Evolutionary conservation across 2,113 vertebrate genomes (phyloP).

Genomic region (Capricornis sumatraensis): DNA sequence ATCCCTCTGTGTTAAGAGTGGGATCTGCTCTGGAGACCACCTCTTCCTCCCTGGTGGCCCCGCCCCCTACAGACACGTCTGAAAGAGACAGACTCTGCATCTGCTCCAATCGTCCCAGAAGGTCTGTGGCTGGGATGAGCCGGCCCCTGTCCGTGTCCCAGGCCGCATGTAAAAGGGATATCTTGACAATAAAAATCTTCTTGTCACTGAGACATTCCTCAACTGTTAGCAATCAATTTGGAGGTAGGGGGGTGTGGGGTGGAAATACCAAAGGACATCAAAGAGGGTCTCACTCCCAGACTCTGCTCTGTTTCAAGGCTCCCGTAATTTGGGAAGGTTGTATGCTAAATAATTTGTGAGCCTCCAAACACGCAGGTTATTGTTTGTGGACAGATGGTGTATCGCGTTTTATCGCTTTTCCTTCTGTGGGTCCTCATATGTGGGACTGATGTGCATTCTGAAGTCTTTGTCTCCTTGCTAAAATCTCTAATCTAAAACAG

Average conservation of each 20-base stretch:
- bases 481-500: slow-evolving; percentile 87
- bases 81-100: neutral
- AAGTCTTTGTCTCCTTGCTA: slow-evolving; percentile 86
- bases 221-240: slow-evolving; percentile 77
- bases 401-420: slow-evolving; percentile 93
- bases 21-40: neutral
- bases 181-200: slow-evolving; percentile 77
- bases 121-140: neutral
- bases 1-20: neutral
- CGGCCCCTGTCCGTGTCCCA: slow-evolving; percentile 49
- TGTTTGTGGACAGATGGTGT: slow-evolving; percentile 95
- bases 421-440: slow-evolving; percentile 91
- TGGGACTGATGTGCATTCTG: slow-evolving; percentile 83
- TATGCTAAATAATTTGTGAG: slow-evolving; percentile 91
- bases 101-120: neutral
- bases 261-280: slow-evolving; percentile 74
- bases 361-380: slow-evolving; percentile 90
- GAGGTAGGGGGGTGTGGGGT: slow-evolving; percentile 41
- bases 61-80: rapidly evolving
- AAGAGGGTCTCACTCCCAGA: slow-evolving; percentile 72
- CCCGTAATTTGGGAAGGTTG: slow-evolving; percentile 83
- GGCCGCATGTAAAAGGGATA: slow-evolving; percentile 66
- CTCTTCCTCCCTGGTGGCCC: neutral
- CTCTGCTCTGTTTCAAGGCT: slow-evolving; percentile 79
- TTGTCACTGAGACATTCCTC: slow-evolving; percentile 80